Conservation (phyloP, 2,888 invertebrate genomes). For the Timema cristinae region DNA sequence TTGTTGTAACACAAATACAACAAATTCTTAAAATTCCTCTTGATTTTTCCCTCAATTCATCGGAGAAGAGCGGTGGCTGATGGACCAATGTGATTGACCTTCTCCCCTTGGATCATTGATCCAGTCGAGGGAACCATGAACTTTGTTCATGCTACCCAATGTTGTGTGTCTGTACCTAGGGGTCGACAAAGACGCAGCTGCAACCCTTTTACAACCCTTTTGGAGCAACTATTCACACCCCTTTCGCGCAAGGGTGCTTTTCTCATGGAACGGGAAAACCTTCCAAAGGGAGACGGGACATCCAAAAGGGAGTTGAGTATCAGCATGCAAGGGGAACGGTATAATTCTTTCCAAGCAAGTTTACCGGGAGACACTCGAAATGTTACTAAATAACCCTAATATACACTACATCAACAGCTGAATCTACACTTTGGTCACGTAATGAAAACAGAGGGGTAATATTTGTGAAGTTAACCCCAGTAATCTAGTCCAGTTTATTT, state of each 20-base stretch:
- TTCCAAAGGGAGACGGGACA: slow-evolving; percentile 58
- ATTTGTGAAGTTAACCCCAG: too few species aligned
- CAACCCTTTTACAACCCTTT: slow-evolving; percentile 92
- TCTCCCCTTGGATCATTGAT: slow-evolving; percentile 95
- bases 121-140: slow-evolving; percentile 99
- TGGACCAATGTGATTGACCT: slow-evolving; percentile 64
- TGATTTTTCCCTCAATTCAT: slow-evolving; percentile 62
- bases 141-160: slow-evolving; percentile 90
- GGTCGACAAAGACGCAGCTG: slow-evolving; percentile 66
- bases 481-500: too few species aligned
- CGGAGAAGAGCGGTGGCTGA: slow-evolving; percentile 79
- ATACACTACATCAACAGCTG: too few species aligned
- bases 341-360: too few species aligned
- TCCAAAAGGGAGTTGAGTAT: background rate
- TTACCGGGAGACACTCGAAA: too few species aligned
- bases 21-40: too few species aligned
- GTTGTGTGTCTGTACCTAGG: slow-evolving; percentile 84
- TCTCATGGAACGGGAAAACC: slow-evolving; percentile 68
- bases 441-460: too few species aligned
- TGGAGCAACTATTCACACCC: slow-evolving; percentile 85
- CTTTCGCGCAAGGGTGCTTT: slow-evolving; percentile 82
- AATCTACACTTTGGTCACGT: too few species aligned
- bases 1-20: too few species aligned
- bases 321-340: too few species aligned
- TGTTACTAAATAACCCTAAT: too few species aligned